phyloP scores from a whole-genome alignment of 2,113 vertebrate genomes.

The Tragelaphus imberbis region DNA sequence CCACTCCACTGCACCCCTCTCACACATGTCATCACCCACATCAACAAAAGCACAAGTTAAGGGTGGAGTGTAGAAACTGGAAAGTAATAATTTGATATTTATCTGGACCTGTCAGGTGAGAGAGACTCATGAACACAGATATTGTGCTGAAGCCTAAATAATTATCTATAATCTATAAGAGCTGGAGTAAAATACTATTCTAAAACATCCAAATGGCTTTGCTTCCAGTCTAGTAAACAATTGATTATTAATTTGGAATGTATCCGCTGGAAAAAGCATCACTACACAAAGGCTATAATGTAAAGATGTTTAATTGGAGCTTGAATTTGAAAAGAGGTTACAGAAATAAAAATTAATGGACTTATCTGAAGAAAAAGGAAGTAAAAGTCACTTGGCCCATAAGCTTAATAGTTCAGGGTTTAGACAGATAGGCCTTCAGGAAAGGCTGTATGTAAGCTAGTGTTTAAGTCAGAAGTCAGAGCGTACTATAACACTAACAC shows the following conservation, averaged over 20 bases:
- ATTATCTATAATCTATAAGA: background rate
- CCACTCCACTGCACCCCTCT: fast-evolving
- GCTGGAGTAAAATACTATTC: background rate
- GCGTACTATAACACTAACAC: fast-evolving
- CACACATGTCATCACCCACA: fast-evolving
- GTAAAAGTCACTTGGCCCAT: background rate
- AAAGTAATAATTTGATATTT: background rate
- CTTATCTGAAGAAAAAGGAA: background rate
- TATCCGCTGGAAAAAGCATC: background rate
- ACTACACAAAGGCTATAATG: background rate
- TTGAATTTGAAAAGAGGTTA: background rate
- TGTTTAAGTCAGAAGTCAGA: background rate
- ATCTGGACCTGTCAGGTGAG: background rate
- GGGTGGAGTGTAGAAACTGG: background rate
- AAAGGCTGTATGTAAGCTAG: background rate
- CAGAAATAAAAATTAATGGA: background rate
- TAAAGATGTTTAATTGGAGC: background rate
- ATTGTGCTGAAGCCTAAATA: background rate
- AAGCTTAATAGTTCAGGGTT: background rate
- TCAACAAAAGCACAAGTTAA: background rate
- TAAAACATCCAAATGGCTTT: background rate
- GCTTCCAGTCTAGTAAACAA: background rate
- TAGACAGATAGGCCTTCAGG: background rate
- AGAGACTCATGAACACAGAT: background rate
- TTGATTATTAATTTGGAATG: background rate